Percentiles rank a stretch among this genome's conserved stretches.
These are phyloP conservation scores for Luperina testacea DNA, from an alignment of 2,888 invertebrate species.

Conservation along the genomic window DNA sequence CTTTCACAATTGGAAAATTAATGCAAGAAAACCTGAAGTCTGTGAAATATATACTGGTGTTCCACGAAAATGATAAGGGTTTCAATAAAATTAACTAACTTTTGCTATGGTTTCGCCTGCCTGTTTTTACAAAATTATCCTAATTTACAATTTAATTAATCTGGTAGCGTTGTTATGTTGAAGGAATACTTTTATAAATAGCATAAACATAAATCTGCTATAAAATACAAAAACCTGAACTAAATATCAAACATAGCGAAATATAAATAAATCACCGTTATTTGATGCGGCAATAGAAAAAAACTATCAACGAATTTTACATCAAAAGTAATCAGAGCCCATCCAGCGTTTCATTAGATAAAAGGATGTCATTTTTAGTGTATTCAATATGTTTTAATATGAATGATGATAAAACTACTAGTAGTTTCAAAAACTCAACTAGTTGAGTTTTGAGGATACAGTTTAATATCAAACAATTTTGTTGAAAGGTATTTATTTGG, in stretches of 20 bases:
- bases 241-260: not conserved
- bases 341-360: conserved; percentile 2
- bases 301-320: not conserved
- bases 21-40: conserved; percentile 35
- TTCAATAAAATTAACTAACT: not conserved
- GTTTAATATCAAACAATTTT: conserved; percentile 14
- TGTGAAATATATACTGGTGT: conserved; percentile 13
- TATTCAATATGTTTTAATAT: not conserved
- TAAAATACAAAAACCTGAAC: not conserved
- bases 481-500: conserved; percentile 12
- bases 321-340: conserved; percentile 29
- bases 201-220: not conserved
- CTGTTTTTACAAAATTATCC: not conserved
- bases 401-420: not conserved
- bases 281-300: not conserved
- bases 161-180: not conserved
- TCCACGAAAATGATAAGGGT: conserved; percentile 36
- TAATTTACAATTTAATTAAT: not conserved
- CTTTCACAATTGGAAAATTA: conserved; percentile 26
- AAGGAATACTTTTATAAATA: not conserved
- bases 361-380: conserved; percentile 12
- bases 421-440: too few relatives aligned
- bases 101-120: not conserved
- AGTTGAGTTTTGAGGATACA: not conserved
- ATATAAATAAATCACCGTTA: conserved; percentile 2